Percentiles rank a stretch among this genome's conserved stretches.
Evolutionary conservation across 37 sponge, comb jelly and placozoan genomes (phyloP).

Genomic region (Aplysina aerophoba): DNA sequence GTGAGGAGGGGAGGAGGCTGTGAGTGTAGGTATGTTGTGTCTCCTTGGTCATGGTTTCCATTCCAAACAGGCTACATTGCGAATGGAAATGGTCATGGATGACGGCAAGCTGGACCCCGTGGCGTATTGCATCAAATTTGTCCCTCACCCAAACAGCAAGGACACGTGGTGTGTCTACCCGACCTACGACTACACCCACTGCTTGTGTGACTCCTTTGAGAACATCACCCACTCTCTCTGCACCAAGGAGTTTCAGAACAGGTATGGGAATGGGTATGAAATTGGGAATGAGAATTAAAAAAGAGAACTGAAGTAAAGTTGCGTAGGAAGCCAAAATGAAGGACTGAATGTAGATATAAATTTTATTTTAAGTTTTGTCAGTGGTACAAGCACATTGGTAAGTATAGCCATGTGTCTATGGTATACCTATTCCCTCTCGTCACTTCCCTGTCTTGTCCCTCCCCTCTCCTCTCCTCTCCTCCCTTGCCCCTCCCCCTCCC

Average conservation of each 20-base stretch:
- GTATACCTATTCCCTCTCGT: conserved; percentile 9
- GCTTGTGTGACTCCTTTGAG: conserved; percentile 99
- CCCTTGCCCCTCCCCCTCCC: conserved; percentile 89
- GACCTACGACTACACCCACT: conserved; percentile 99
- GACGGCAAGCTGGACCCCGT: conserved; percentile 99
- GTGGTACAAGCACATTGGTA: too few species aligned
- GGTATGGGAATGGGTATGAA: conserved; percentile 45
- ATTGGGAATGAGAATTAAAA: background rate
- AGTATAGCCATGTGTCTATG: too few species aligned
- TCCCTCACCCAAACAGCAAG: conserved; percentile 86
- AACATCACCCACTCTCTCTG: conserved; percentile 98
- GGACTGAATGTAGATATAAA: too few species aligned
- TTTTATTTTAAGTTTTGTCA: too few species aligned
- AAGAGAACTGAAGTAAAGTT: background rate
- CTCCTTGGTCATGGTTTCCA: too few species aligned
- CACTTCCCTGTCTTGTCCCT: background rate
- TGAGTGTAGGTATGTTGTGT: background rate
- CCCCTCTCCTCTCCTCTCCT: background rate
- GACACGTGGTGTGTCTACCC: conserved; percentile 98
- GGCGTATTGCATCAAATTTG: conserved; percentile 97
- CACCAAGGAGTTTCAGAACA: conserved; percentile 97
- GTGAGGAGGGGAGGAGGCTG: background rate
- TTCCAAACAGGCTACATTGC: conserved; percentile 79
- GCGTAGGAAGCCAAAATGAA: too few species aligned
- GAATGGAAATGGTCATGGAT: conserved; percentile 93